phyloP scores from a whole-genome alignment of 2,797 vertebrate species.

The Menidia menidia region DNA sequence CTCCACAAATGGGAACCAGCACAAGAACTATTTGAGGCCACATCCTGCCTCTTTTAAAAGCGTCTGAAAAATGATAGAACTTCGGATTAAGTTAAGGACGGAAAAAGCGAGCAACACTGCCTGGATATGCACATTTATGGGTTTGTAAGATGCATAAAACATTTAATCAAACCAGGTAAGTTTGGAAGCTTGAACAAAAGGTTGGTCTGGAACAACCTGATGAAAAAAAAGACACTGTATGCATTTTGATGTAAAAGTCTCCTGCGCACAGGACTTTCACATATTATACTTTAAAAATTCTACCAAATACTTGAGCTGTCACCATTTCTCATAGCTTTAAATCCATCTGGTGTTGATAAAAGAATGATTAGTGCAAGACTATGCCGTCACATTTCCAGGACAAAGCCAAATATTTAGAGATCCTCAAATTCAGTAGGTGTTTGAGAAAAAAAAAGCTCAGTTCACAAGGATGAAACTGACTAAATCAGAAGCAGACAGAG shows the following conservation, averaged over 20 bases:
- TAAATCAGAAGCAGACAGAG: slow-evolving; percentile 34
- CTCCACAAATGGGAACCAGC: slow-evolving; percentile 51
- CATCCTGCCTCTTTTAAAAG: neutral
- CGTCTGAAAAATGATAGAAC: neutral
- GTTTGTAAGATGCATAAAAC: neutral
- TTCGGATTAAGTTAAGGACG: neutral
- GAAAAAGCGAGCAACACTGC: neutral
- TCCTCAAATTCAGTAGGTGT: slow-evolving; percentile 11
- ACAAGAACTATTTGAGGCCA: slow-evolving; percentile 45
- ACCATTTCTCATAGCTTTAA: slow-evolving; percentile 8
- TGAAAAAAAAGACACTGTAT: neutral
- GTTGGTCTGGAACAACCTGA: too few relatives aligned
- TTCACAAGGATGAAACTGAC: slow-evolving; percentile 26
- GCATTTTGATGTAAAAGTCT: neutral
- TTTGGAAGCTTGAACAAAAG: neutral
- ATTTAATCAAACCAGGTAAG: neutral
- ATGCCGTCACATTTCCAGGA: neutral
- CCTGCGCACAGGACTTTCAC: too few relatives aligned
- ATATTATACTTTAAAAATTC: neutral
- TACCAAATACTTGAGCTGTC: slow-evolving; percentile 1
- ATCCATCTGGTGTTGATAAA: slow-evolving; percentile 1
- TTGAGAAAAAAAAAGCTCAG: slow-evolving; percentile 6
- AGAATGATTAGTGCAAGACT: neutral
- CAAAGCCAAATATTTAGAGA: slow-evolving; percentile 4
- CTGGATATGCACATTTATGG: neutral